phyloP scores from a whole-genome alignment of 2,113 vertebrate genomes.

The Asarcornis scutulata region DNA sequence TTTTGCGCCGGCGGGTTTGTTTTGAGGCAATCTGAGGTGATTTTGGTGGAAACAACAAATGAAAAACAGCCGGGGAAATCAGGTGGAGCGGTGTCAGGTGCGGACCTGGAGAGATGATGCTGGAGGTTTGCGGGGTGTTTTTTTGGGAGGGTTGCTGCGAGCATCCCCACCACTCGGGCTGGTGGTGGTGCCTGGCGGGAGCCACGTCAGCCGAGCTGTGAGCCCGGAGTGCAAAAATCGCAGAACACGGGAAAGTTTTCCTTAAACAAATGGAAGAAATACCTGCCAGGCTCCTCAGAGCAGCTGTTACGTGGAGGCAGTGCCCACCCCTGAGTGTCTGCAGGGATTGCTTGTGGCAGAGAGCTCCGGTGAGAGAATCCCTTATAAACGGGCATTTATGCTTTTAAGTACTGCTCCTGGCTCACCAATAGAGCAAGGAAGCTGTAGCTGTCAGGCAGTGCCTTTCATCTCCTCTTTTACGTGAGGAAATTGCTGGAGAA shows the following conservation, averaged over 20 bases:
- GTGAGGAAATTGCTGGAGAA: not conserved
- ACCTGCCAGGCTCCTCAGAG: not conserved
- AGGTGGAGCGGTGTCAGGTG: not conserved
- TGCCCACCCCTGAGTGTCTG: not conserved
- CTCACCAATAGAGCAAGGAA: not conserved
- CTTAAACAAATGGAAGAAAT: not conserved
- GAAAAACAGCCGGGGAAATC: not conserved
- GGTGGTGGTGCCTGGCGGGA: not conserved
- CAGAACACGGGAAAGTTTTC: not conserved
- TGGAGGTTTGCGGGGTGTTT: not conserved
- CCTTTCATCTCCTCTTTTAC: rapidly evolving
- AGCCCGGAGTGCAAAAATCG: not conserved
- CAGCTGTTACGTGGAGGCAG: rapidly evolving
- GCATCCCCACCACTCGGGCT: not conserved
- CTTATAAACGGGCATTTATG: not conserved
- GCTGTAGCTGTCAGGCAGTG: too few relatives aligned
- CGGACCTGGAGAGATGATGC: not conserved
- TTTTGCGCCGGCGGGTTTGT: not conserved
- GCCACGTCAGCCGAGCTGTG: not conserved
- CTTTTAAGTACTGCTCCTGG: rapidly evolving
- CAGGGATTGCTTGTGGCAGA: rapidly evolving
- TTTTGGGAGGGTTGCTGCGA: not conserved
- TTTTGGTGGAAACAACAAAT: constrained; percentile 13
- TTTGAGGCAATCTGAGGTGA: not conserved
- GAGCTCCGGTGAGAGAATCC: not conserved